A percentile compares a stretch with the other conserved stretches of the same genome.
These are phyloP conservation scores for Todiramphus chloris DNA, from an alignment of 2,113 vertebrate species.

Conservation along the genomic window DNA sequence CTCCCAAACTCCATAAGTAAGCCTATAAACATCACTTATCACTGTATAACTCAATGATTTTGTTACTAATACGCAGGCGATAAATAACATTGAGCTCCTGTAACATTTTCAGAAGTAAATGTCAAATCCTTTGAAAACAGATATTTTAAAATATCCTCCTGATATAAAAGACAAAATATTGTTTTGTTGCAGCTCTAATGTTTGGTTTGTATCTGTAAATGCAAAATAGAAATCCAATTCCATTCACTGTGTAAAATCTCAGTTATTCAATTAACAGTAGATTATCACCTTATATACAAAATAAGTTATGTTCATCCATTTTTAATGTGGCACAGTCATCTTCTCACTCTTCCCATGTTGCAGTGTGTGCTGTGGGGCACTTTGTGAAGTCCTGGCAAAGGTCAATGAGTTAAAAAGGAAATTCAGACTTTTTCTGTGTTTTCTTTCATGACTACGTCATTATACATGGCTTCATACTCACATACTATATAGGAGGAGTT, in stretches of 20 bases:
- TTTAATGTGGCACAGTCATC: background rate
- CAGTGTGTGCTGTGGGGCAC: background rate
- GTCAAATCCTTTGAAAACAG: too few relatives aligned
- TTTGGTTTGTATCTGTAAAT: background rate
- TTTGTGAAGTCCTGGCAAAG: background rate
- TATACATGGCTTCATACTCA: background rate
- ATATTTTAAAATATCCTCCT: background rate
- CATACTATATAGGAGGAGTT: background rate
- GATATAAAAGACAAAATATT: background rate
- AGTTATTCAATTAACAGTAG: background rate
- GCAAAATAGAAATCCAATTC: background rate
- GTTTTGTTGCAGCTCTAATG: background rate
- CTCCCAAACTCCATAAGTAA: background rate
- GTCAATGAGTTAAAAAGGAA: background rate
- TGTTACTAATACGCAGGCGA: background rate
- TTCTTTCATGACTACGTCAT: background rate
- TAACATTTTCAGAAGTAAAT: background rate
- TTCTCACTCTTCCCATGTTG: background rate
- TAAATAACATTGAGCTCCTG: background rate
- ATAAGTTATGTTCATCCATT: background rate
- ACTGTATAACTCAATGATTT: background rate
- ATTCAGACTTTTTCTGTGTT: background rate
- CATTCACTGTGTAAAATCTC: background rate
- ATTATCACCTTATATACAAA: background rate
- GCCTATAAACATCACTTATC: background rate